Conservation (phyloP, 2,797 vertebrate genomes). For the Anguilla anguilla region DNA sequence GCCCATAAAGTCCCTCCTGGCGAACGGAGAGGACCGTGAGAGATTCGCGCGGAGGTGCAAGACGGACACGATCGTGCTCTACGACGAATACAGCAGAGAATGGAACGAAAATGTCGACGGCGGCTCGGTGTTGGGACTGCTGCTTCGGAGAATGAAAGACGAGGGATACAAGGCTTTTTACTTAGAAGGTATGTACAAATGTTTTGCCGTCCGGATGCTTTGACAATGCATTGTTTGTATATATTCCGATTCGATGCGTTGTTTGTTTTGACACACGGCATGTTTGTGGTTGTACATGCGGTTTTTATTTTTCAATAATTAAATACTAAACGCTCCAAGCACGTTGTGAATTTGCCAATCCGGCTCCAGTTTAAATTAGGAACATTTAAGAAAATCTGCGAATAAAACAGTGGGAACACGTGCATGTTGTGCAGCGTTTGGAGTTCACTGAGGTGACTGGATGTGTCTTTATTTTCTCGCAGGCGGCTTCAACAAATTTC, state of each 20-base stretch:
- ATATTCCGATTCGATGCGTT: not conserved
- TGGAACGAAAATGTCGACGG: constrained; percentile 85
- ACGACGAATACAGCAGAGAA: constrained; percentile 87
- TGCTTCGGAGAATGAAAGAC: constrained; percentile 93
- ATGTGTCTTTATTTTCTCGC: constrained; percentile 41
- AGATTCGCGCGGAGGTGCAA: constrained; percentile 85
- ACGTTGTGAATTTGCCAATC: not conserved
- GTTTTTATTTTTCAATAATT: not conserved
- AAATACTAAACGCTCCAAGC: not conserved
- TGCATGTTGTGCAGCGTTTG: not conserved
- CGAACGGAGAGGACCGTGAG: constrained; percentile 88
- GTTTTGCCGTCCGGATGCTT: not conserved
- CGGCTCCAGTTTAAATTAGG: constrained; percentile 70
- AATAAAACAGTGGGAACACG: constrained; percentile 55
- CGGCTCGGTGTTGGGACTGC: constrained; percentile 85
- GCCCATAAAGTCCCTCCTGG: constrained; percentile 89
- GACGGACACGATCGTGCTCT: constrained; percentile 90
- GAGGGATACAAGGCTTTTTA: constrained; percentile 93
- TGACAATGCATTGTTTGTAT: not conserved
- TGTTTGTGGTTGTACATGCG: not conserved
- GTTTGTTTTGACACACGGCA: not conserved
- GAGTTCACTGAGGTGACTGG: no score
- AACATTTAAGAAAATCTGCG: constrained; percentile 61
- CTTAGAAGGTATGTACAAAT: constrained; percentile 81
- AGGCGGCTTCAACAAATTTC: constrained; percentile 98